Conservation (phyloP, 2,797 vertebrate species). For the Lerista edwardsae region DNA sequence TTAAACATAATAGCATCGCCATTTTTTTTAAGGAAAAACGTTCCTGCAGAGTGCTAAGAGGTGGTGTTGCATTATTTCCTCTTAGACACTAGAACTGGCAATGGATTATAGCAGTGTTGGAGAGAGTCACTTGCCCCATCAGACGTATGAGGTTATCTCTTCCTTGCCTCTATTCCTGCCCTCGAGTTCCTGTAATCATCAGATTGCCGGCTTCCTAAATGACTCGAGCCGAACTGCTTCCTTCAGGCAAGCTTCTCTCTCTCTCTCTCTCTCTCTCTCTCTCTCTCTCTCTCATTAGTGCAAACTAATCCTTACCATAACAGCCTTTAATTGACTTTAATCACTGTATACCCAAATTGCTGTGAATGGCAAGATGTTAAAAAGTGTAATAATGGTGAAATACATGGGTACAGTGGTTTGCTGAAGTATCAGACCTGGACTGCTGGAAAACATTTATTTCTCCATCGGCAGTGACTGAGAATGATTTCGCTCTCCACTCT, state of each 20-base stretch:
- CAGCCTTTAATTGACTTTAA: slow-evolving; percentile 75
- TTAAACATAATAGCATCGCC: too few relatives aligned
- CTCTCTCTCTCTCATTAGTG: slow-evolving; percentile 63
- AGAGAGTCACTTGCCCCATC: not conserved
- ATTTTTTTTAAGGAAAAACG: too few relatives aligned
- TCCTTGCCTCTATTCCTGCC: not conserved
- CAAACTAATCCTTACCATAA: slow-evolving; percentile 71
- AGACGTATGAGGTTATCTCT: slow-evolving; percentile 16
- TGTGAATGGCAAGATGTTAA: slow-evolving; percentile 70
- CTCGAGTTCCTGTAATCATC: slow-evolving; percentile 35
- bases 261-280: slow-evolving; percentile 53
- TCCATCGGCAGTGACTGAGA: slow-evolving; percentile 57
- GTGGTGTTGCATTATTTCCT: not conserved
- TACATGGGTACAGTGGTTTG: slow-evolving; percentile 69
- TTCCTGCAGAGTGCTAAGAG: too few relatives aligned
- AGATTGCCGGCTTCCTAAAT: slow-evolving; percentile 44
- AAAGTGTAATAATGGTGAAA: slow-evolving; percentile 72
- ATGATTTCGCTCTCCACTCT: slow-evolving; percentile 63
- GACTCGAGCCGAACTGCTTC: slow-evolving; percentile 62
- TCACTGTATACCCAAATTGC: slow-evolving; percentile 77
- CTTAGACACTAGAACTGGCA: not conserved
- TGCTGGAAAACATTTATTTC: slow-evolving; percentile 64
- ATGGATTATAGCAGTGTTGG: not conserved
- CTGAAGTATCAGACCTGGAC: slow-evolving; percentile 60
- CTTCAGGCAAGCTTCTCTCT: slow-evolving; percentile 53